Evolutionary conservation across 2,113 vertebrate genomes (phyloP).

Genomic region (Leiothrix lutea): DNA sequence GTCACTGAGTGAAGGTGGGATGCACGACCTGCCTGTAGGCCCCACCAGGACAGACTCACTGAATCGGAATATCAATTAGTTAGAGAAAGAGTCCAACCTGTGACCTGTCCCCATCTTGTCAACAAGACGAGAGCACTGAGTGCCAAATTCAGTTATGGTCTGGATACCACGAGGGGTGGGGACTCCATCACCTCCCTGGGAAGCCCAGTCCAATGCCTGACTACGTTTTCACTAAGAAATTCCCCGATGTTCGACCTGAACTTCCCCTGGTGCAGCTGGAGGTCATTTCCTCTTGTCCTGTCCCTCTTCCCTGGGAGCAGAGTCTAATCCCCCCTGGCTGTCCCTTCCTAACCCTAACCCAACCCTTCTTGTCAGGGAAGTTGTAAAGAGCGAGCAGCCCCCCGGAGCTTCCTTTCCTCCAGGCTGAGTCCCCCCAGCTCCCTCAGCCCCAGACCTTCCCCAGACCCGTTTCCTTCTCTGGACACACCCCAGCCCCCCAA

Average conservation of each 20-base stretch:
- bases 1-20: neutral
- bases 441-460: too few relatives aligned
- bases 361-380: neutral
- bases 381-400: rapidly evolving
- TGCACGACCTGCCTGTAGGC: rapidly evolving
- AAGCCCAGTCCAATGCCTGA: neutral
- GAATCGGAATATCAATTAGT: neutral
- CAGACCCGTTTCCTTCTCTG: neutral
- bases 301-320: neutral
- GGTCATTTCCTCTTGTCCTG: neutral
- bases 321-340: neutral
- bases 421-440: neutral
- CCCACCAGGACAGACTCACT: neutral
- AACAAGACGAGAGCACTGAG: neutral
- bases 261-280: rapidly evolving
- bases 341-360: neutral
- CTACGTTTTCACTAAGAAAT: neutral
- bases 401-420: neutral
- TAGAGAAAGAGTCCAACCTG: neutral
- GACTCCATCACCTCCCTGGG: neutral
- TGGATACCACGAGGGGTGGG: too few relatives aligned
- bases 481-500: neutral
- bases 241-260: too few relatives aligned
- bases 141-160: neutral
- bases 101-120: neutral